Conservation (phyloP, 1,140 invertebrate species). For the Venturia canescens region DNA sequence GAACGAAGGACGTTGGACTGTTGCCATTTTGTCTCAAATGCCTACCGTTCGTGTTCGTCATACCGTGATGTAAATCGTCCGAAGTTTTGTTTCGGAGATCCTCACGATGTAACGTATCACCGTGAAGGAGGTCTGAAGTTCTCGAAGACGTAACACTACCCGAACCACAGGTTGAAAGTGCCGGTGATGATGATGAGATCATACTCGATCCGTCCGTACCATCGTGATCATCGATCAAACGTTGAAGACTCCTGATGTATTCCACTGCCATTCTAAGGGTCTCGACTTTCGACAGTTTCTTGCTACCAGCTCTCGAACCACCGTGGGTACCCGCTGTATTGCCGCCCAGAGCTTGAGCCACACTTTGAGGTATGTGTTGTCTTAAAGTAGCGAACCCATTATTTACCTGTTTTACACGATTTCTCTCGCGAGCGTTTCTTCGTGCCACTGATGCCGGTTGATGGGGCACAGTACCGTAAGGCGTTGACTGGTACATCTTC, state of each 20-base stretch:
- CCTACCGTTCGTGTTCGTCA: slow-evolving; percentile 54
- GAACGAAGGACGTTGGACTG: slow-evolving; percentile 68
- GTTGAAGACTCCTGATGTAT: slow-evolving; percentile 93
- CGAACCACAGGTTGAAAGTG: slow-evolving; percentile 58
- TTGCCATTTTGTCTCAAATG: slow-evolving; percentile 65
- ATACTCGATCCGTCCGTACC: slow-evolving; percentile 63
- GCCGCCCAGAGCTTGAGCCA: slow-evolving; percentile 81
- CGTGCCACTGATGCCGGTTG: slow-evolving; percentile 91
- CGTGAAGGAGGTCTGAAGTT: slow-evolving; percentile 51
- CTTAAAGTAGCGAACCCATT: slow-evolving; percentile 93
- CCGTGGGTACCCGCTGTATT: slow-evolving; percentile 76
- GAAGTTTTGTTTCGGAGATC: slow-evolving; percentile 42
- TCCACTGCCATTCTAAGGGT: slow-evolving; percentile 95
- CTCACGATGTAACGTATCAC: slow-evolving; percentile 46
- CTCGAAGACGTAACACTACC: slow-evolving; percentile 42
- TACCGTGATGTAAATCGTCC: slow-evolving; percentile 48
- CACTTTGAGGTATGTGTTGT: slow-evolving; percentile 90
- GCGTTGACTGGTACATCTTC: slow-evolving; percentile 73
- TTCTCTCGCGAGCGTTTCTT: slow-evolving; percentile 94
- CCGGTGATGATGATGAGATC: slow-evolving; percentile 58
- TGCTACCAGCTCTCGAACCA: slow-evolving; percentile 81
- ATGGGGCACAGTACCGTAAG: slow-evolving; percentile 73
- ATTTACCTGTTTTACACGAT: slow-evolving; percentile 97
- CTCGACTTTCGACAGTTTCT: slow-evolving; percentile 97
- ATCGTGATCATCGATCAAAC: slow-evolving; percentile 87